Evolutionary conservation across 2,888 invertebrate genomes (phyloP).

Genomic region (Hymenopus coronatus): DNA sequence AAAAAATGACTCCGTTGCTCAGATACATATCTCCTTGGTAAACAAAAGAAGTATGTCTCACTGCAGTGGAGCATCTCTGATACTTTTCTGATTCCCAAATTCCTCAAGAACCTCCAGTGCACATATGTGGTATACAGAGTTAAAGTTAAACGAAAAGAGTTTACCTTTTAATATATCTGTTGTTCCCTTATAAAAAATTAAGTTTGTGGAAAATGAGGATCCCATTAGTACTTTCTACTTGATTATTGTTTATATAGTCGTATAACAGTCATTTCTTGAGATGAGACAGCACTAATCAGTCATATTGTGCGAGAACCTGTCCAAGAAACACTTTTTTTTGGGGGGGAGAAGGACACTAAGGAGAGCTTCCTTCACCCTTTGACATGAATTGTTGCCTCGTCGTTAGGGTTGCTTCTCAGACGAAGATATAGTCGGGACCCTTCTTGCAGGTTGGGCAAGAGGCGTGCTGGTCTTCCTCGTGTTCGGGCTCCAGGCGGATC

Average conservation of each 20-base stretch:
- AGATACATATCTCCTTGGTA: no score
- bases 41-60: no score
- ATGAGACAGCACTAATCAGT: neutral
- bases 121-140: neutral
- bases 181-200: neutral
- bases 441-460: conserved; percentile 43
- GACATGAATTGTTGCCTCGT: neutral
- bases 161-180: no score
- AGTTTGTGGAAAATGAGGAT: neutral
- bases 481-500: conserved; percentile 54
- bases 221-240: neutral
- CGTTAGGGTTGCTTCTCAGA: conserved; percentile 36
- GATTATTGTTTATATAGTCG: neutral
- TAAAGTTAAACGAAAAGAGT: neutral
- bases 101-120: neutral
- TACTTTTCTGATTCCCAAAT: no score
- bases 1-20: no score
- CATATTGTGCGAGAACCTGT: neutral
- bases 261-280: neutral
- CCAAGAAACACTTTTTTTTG: neutral
- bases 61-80: no score
- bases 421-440: conserved; percentile 45
- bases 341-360: neutral
- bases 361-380: neutral
- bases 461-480: neutral